Conservation (phyloP, 2,888 invertebrate species). For the Neria commutata region DNA sequence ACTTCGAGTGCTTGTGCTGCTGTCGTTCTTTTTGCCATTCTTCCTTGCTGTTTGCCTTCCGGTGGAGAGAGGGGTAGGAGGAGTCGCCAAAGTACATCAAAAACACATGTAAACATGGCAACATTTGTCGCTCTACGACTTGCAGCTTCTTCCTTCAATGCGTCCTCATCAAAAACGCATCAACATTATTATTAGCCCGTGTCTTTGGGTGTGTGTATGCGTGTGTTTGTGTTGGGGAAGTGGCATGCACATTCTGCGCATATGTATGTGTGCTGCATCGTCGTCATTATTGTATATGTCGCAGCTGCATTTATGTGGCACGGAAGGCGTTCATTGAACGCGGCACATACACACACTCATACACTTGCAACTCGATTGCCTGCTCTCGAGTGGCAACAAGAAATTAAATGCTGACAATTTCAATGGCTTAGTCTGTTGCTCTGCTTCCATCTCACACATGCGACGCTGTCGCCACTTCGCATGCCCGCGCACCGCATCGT, state of each 20-base stretch:
- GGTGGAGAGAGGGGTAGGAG: too few relatives aligned
- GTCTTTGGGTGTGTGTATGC: background rate
- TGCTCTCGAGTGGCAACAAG: background rate
- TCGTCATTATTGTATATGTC: slow-evolving; percentile 38
- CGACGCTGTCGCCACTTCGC: too few relatives aligned
- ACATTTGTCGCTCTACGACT: too few relatives aligned
- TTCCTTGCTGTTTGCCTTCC: too few relatives aligned
- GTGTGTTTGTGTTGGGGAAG: slow-evolving; percentile 2
- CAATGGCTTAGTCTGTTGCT: background rate
- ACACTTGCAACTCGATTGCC: background rate
- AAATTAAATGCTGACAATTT: too few relatives aligned
- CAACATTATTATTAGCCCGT: background rate
- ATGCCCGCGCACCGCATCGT: too few relatives aligned
- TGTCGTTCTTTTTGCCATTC: too few relatives aligned
- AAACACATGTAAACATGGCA: too few relatives aligned
- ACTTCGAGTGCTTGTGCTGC: background rate
- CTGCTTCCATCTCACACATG: background rate
- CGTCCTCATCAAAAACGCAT: too few relatives aligned
- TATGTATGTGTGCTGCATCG: slow-evolving; percentile 34
- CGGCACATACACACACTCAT: background rate
- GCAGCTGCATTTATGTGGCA: too few relatives aligned
- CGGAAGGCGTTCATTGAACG: background rate
- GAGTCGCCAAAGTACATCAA: too few relatives aligned
- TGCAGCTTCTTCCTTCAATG: too few relatives aligned
- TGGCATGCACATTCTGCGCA: slow-evolving; percentile 43